These are phyloP conservation scores for Smittia sp. DNA, from an alignment of 2,888 invertebrate genomes.

Conservation along the genomic window DNA sequence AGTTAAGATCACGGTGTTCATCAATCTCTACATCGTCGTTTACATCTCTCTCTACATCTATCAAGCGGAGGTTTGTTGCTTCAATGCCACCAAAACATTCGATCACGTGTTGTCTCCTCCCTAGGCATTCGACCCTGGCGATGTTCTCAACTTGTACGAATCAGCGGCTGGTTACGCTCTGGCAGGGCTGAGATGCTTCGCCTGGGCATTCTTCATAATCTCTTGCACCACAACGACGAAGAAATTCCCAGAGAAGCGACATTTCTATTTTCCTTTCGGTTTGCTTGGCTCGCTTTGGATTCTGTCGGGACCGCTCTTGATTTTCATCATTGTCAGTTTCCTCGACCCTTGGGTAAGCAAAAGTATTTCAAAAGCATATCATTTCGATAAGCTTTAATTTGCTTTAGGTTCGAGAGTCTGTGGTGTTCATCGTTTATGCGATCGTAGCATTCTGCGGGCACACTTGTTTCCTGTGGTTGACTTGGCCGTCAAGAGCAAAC, in stretches of 20 bases:
- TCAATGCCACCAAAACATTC: background rate
- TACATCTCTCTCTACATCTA: conserved; percentile 77
- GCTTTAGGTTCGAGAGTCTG: conserved; percentile 60
- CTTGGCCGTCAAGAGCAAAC: conserved; percentile 81
- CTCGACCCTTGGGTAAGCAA: conserved; percentile 72
- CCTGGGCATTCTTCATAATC: conserved; percentile 79
- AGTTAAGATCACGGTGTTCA: conserved; percentile 75
- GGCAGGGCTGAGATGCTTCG: conserved; percentile 68
- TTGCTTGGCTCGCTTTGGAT: conserved; percentile 84
- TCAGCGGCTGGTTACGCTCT: conserved; percentile 85
- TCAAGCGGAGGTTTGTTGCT: conserved; percentile 65
- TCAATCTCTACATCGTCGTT: conserved; percentile 70
- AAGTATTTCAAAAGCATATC: background rate
- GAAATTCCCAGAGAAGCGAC: conserved; percentile 77
- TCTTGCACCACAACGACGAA: conserved; percentile 61
- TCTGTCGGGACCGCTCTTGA: conserved; percentile 75
- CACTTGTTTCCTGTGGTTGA: conserved; percentile 71
- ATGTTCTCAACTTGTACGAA: conserved; percentile 86
- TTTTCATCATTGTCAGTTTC: conserved; percentile 72
- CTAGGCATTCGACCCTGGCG: conserved; percentile 85
- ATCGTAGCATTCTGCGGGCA: conserved; percentile 67
- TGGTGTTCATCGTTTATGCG: conserved; percentile 66
- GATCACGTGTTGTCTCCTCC: background rate
- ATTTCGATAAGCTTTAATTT: conserved; percentile 62
- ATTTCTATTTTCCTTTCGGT: conserved; percentile 80